Conservation (phyloP, 1,140 invertebrate species). For the Pseudomyrmex flavicornis region DNA sequence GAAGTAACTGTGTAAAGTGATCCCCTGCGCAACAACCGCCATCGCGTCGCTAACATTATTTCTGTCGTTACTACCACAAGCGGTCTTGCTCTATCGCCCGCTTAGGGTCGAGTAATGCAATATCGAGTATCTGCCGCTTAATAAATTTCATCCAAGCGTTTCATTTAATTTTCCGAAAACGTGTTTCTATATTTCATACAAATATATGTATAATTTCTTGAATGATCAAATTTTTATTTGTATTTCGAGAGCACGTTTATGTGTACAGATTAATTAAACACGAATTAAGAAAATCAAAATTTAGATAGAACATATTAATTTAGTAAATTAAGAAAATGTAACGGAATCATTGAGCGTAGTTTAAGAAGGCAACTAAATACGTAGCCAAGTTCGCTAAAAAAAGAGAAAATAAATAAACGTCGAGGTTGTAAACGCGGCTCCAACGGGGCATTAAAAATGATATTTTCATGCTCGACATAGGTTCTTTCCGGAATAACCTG, state of each 20-base stretch:
- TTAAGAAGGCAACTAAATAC: not conserved
- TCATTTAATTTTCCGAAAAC: too few species aligned
- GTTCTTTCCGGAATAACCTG: constrained; percentile 41
- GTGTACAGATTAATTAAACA: too few species aligned
- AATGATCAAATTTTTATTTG: too few species aligned
- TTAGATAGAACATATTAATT: not conserved
- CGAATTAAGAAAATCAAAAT: too few species aligned
- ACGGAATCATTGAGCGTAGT: constrained; percentile 3
- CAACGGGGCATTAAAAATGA: constrained; percentile 59
- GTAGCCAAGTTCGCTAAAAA: not conserved
- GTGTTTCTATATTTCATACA: too few species aligned
- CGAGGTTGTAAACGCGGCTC: constrained; percentile 28
- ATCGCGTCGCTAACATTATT: constrained; percentile 57
- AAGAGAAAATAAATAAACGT: constrained; percentile 32
- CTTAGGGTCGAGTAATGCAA: constrained; percentile 14
- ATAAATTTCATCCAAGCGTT: too few species aligned
- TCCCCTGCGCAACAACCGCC: constrained; percentile 26
- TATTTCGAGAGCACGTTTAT: too few species aligned
- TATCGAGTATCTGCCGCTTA: constrained; percentile 3
- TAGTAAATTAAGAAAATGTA: not conserved
- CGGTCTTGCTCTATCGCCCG: constrained; percentile 36
- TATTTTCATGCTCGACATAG: constrained; percentile 64
- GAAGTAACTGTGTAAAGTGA: constrained; percentile 54
- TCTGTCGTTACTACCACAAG: constrained; percentile 38
- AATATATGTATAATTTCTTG: too few species aligned